Evolutionary conservation across 2,797 vertebrate species (phyloP).

Genomic region (Halcyon badia): DNA sequence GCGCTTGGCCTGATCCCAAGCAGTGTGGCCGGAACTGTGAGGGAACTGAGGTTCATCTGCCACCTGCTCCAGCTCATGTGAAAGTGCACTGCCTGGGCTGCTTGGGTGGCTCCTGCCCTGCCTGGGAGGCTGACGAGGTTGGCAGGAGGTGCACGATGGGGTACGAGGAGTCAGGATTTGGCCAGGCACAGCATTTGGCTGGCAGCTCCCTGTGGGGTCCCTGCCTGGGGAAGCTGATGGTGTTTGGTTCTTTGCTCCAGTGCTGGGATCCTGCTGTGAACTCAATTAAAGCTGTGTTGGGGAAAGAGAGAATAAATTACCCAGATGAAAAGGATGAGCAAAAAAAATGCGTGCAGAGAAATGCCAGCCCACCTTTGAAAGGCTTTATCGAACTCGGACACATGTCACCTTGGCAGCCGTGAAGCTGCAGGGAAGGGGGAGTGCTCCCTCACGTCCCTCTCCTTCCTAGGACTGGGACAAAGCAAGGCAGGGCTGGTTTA

Average conservation of each 20-base stretch:
- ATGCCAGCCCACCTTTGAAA: slow-evolving; percentile 35
- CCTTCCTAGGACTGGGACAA: neutral
- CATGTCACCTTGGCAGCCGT: neutral
- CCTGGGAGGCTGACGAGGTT: neutral
- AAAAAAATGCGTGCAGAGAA: neutral
- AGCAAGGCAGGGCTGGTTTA: neutral
- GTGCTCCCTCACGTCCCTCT: neutral
- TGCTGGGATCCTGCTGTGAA: slow-evolving; percentile 15
- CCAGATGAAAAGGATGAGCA: slow-evolving; percentile 31
- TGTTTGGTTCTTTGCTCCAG: neutral
- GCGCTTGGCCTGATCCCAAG: neutral
- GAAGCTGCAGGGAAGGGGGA: neutral
- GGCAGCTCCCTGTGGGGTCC: neutral
- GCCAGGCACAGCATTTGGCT: neutral
- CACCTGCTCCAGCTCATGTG: neutral
- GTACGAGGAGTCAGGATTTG: neutral
- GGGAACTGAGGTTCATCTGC: neutral
- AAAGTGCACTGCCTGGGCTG: neutral
- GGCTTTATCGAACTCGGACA: neutral
- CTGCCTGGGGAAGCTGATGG: neutral
- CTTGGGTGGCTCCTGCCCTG: neutral
- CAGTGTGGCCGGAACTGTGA: neutral
- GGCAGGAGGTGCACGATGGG: neutral
- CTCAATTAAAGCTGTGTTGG: slow-evolving; percentile 47
- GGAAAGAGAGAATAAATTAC: slow-evolving; percentile 40